A percentile compares a stretch with the other conserved stretches of the same genome.
Evolutionary conservation across 2,113 vertebrate genomes (phyloP).

Genomic region (Pedionomus torquatus): DNA sequence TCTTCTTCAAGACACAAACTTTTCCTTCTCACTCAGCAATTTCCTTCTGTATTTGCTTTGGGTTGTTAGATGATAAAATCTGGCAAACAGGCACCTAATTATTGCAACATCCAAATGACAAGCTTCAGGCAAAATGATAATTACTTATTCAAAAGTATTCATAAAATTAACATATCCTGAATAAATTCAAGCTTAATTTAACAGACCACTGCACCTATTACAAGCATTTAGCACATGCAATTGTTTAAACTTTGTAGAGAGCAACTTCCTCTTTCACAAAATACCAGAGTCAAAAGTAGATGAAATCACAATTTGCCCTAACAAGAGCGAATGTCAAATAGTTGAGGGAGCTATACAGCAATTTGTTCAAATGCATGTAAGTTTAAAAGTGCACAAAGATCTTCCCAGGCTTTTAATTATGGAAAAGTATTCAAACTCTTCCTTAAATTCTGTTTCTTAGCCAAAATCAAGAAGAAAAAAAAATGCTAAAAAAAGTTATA

Average conservation of each 20-base stretch:
- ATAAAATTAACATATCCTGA: slow-evolving; percentile 39
- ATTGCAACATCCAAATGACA: not conserved
- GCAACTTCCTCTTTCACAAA: slow-evolving; percentile 4
- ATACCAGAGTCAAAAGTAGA: slow-evolving; percentile 4
- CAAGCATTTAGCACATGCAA: not conserved
- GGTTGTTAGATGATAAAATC: not conserved
- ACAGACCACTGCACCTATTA: slow-evolving; percentile 23
- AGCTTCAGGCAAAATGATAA: slow-evolving; percentile 14
- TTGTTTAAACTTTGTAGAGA: not conserved
- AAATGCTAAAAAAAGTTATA: not conserved
- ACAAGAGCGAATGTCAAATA: not conserved
- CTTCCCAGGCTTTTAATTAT: slow-evolving; percentile 2
- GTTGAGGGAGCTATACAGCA: not conserved
- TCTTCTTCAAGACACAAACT: not conserved
- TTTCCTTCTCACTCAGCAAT: not conserved
- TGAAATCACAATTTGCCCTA: not conserved
- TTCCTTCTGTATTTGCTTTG: not conserved
- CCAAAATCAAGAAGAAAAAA: not conserved
- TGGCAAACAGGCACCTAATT: slow-evolving; percentile 26
- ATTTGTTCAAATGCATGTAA: not conserved
- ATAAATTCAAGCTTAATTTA: slow-evolving; percentile 47
- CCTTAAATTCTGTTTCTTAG: not conserved
- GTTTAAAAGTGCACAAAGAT: not conserved
- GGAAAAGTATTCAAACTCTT: not conserved
- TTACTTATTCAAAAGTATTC: slow-evolving; percentile 30